phyloP scores from a whole-genome alignment of 2,113 vertebrate genomes.

The Podarcis cretensis region DNA sequence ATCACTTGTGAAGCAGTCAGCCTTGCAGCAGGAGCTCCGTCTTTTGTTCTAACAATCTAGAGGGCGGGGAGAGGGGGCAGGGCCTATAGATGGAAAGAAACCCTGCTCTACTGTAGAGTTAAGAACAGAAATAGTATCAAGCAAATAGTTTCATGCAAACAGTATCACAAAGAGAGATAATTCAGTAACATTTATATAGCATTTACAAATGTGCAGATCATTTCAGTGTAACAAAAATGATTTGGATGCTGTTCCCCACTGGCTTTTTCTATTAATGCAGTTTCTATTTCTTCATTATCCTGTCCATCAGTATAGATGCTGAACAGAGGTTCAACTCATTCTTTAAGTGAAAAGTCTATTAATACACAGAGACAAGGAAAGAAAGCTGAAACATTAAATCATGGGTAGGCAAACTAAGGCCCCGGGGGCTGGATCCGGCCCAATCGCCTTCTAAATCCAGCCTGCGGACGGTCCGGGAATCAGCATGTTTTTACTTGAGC shows the following conservation, averaged over 20 bases:
- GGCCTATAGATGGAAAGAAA: neutral
- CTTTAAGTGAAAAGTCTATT: neutral
- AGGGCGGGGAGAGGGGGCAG: no score
- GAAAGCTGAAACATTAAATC: neutral
- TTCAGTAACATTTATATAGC: neutral
- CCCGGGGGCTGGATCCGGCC: no score
- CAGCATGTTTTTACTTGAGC: no score
- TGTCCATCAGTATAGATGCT: neutral
- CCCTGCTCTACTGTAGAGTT: neutral
- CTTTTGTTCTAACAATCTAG: no score
- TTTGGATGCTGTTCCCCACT: neutral
- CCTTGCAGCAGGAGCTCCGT: no score
- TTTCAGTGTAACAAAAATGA: neutral
- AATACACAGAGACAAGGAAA: neutral
- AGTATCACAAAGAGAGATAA: neutral
- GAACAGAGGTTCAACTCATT: neutral
- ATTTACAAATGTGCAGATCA: neutral
- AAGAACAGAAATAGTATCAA: neutral
- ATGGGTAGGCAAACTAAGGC: no score
- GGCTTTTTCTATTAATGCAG: neutral
- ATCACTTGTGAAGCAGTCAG: no score
- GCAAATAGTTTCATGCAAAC: neutral
- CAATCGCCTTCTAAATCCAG: no score
- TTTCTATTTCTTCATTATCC: neutral
- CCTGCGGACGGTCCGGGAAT: no score